Percentiles rank a stretch among this genome's conserved stretches.
Evolutionary conservation across 2,888 invertebrate genomes (phyloP).

Genomic region (Epinotia nisella): DNA sequence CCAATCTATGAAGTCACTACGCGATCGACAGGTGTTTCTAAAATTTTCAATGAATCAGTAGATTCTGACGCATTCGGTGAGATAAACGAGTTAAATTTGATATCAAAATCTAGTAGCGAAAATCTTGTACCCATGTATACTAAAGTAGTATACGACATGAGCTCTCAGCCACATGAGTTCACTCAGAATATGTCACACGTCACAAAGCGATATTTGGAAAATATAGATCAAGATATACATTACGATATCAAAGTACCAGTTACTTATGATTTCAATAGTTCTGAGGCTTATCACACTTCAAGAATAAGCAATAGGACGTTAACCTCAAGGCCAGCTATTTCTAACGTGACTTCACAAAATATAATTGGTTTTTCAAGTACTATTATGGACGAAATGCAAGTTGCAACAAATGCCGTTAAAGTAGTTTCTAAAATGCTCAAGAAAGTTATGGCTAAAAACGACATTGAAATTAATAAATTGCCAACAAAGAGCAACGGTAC

Average conservation of each 20-base stretch:
- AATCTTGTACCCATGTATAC: not conserved
- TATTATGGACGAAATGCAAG: not conserved
- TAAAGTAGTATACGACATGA: not conserved
- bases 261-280: not conserved
- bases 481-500: not conserved
- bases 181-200: not conserved
- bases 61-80: not conserved
- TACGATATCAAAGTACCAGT: not conserved
- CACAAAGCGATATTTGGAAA: not conserved
- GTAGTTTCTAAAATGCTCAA: not conserved
- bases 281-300: not conserved
- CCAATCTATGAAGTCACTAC: not conserved
- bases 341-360: not conserved
- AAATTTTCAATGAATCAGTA: not conserved
- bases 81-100: not conserved
- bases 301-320: not conserved
- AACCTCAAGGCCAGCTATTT: not conserved
- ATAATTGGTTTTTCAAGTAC: not conserved
- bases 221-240: not conserved
- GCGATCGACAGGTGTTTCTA: not conserved
- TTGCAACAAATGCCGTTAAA: not conserved
- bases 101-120: not conserved
- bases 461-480: not conserved
- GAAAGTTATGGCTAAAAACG: not conserved
- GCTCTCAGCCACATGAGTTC: too few species aligned